Conservation (phyloP, 1,140 invertebrate species). For the Musca vetustissima region DNA sequence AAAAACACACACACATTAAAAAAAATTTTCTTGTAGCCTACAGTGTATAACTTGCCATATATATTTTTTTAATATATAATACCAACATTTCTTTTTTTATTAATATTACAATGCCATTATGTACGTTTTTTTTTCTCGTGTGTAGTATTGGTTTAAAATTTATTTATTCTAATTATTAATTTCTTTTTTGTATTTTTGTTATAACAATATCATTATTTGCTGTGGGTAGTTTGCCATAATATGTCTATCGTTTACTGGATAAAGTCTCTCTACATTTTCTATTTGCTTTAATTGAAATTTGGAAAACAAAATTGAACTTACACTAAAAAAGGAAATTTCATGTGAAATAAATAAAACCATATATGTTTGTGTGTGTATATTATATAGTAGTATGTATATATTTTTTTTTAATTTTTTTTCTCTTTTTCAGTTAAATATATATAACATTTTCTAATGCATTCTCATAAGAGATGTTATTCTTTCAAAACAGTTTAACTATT, state of each 20-base stretch:
- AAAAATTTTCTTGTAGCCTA: too few relatives aligned
- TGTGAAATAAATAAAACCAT: background rate
- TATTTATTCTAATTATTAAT: background rate
- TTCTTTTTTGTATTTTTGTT: background rate
- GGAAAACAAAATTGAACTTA: too few relatives aligned
- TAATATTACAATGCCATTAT: too few relatives aligned
- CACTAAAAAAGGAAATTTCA: too few relatives aligned
- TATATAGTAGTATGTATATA: background rate
- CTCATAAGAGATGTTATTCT: too few relatives aligned
- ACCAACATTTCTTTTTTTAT: conserved; percentile 8
- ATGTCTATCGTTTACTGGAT: too few relatives aligned
- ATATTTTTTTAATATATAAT: conserved; percentile 5
- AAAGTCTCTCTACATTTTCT: background rate
- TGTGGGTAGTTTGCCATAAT: conserved; percentile 21
- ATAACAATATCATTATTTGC: conserved; percentile 18
- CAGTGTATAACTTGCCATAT: too few relatives aligned
- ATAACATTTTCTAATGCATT: conserved; percentile 10
- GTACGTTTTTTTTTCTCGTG: too few relatives aligned
- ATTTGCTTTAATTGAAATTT: background rate
- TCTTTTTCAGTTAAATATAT: background rate
- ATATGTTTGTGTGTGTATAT: background rate
- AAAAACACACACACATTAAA: too few relatives aligned
- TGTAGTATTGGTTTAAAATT: background rate
- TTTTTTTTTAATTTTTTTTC: conserved; percentile 2
- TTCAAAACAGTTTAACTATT: conserved; percentile 11